Percentiles rank a stretch among this genome's conserved stretches.
Conservation (phyloP, 2,888 invertebrate genomes). For the Cyaniris semiargus region DNA sequence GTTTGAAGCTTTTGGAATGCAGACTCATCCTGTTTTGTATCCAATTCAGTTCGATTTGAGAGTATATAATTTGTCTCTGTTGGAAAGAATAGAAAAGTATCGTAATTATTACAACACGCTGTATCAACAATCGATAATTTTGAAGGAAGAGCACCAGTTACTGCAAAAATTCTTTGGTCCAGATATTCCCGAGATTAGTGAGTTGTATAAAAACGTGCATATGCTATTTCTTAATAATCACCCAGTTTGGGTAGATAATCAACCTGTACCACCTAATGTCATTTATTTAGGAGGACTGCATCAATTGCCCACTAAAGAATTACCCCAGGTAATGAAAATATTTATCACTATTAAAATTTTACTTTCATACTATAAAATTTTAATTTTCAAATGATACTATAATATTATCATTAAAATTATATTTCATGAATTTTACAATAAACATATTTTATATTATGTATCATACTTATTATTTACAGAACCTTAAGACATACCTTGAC, state of each 20-base stretch:
- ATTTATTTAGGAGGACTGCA: slow-evolving; percentile 23
- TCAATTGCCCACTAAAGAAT: slow-evolving; percentile 20
- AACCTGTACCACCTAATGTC: slow-evolving; percentile 33
- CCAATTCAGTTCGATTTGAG: background rate
- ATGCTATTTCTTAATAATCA: slow-evolving; percentile 29
- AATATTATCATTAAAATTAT: too few relatives aligned
- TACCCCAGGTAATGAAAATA: background rate
- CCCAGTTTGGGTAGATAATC: slow-evolving; percentile 12
- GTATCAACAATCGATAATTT: background rate
- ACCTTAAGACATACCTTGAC: slow-evolving; percentile 49
- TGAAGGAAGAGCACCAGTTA: slow-evolving; percentile 16
- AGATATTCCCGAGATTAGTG: slow-evolving; percentile 17
- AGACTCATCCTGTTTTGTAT: slow-evolving; percentile 26
- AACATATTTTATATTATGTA: too few relatives aligned
- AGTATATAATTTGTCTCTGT: slow-evolving; percentile 16
- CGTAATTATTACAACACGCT: background rate
- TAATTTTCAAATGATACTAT: too few relatives aligned
- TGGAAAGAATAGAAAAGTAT: slow-evolving; percentile 10
- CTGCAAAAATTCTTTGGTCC: slow-evolving; percentile 14
- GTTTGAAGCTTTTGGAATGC: slow-evolving; percentile 16
- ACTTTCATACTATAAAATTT: too few relatives aligned
- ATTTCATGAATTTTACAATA: too few relatives aligned
- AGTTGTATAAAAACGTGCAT: slow-evolving; percentile 28
- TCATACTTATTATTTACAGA: slow-evolving; percentile 40
- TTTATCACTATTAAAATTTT: background rate